phyloP scores from a whole-genome alignment of 2,113 vertebrate species.

The Hucho hucho region DNA sequence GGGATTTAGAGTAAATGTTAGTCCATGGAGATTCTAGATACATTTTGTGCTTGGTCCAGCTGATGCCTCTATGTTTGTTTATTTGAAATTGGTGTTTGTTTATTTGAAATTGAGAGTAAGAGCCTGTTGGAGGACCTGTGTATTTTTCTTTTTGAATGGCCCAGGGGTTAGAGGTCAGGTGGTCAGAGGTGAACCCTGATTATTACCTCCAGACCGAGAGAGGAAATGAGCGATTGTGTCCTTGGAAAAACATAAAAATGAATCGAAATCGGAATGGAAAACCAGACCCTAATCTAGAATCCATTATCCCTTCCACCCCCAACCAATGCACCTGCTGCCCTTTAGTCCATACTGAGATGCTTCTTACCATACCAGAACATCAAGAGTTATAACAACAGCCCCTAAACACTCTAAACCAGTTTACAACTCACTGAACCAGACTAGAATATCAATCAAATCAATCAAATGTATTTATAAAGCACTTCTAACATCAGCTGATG shows the following conservation, averaged over 20 bases:
- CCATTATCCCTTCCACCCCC: not conserved
- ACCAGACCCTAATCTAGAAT: not conserved
- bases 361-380: not conserved
- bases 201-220: not conserved
- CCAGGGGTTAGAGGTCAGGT: not conserved
- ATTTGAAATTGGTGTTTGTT: not conserved
- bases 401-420: too few relatives aligned
- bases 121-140: not conserved
- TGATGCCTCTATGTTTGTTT: not conserved
- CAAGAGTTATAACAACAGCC: too few relatives aligned
- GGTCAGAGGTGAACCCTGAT: not conserved
- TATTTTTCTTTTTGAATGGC: not conserved
- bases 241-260: not conserved
- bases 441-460: too few relatives aligned
- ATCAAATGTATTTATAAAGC: too few relatives aligned
- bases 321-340: not conserved
- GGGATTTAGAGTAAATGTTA: not conserved
- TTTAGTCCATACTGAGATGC: not conserved
- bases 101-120: not conserved
- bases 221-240: not conserved
- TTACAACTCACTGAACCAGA: too few relatives aligned
- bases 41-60: not conserved
- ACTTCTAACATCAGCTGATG: too few relatives aligned
- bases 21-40: not conserved
- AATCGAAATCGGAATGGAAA: not conserved